Conservation (phyloP, 2,113 vertebrate species). For the Gasterosteus aculeatus region DNA sequence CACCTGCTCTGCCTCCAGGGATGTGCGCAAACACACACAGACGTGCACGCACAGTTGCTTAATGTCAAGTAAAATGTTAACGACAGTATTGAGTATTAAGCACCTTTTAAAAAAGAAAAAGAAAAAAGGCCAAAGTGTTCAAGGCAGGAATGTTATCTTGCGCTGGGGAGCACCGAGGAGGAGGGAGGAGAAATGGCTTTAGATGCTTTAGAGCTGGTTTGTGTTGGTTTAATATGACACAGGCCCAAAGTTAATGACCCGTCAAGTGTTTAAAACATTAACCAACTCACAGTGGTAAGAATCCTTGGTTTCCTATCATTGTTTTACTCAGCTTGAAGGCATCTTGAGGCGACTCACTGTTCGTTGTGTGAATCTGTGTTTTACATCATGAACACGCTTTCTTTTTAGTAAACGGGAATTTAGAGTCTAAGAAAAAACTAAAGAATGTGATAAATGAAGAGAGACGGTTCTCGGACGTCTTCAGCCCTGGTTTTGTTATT, state of each 20-base stretch:
- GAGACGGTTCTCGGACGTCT: constrained; percentile 9
- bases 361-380: constrained; percentile 30
- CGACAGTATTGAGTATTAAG: constrained; percentile 16
- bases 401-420: constrained; percentile 35
- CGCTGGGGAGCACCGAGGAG: constrained; percentile 1
- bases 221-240: constrained; percentile 50
- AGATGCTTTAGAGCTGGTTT: constrained; percentile 3
- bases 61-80: constrained; percentile 40
- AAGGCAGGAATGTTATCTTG: constrained; percentile 3
- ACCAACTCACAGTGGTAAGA: constrained; percentile 28
- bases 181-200: constrained; percentile 10
- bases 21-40: constrained; percentile 26
- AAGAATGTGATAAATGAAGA: constrained; percentile 42
- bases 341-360: constrained; percentile 30
- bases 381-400: constrained; percentile 35
- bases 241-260: constrained; percentile 23
- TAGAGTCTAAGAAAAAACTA: constrained; percentile 30
- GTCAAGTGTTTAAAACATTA: constrained; percentile 37
- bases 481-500: constrained; percentile 20
- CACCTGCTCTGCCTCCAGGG: constrained; percentile 52
- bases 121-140: neutral
- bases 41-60: constrained; percentile 13
- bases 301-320: constrained; percentile 36
- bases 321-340: constrained; percentile 31
- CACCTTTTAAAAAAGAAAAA: neutral